Evolutionary conservation across 2,113 vertebrate species (phyloP), one percentile per base, ranked within the genome.

Genomic region (Ailurus styani): DNA sequence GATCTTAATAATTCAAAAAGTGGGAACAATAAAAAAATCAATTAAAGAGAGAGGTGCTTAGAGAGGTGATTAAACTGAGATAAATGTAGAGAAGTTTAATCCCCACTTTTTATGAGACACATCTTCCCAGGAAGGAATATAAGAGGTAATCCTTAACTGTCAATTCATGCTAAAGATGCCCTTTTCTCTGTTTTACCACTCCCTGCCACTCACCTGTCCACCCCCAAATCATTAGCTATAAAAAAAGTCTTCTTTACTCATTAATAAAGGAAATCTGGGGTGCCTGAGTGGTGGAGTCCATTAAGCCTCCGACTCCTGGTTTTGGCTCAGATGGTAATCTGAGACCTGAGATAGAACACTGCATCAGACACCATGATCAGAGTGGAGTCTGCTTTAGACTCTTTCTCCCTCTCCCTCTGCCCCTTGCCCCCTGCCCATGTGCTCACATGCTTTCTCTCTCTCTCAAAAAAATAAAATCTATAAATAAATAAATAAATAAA

Each of bases 1-100:
- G 93, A 93, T 95, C 73, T 85, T 45, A 87, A 83, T 87, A 88
- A 97, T 89, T 93, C 86, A 96, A 94, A 87, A 79, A 31, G 89
- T 60, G 12, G 85, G 20, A 95, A 94, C 14, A 93, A 94, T 62
- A 29, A 78, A 78, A 93, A 96, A 37, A 47, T 85, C 34, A 75
- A 78, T 91, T 75, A 81, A 93, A 70, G n/a, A 78, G 25, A 92
- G 23, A 86, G 37, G 62, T 77, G 21, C 70, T 94, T 87, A 85
- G 55, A 87, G 37, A 89, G 82, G 85, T 4, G 37, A 91, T 88
- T 88, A 82, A 84, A 75, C n/a, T 83, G 52, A 88, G 40, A 70
- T 68, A 94, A 91, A 34, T 5, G 8, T 29, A 29, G 40, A 94
- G 47, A 34, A 81, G 2, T 72, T 85, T 77, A 94, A 82, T 82